Conservation (phyloP, 2,888 invertebrate genomes). For the Lepidocyrtoides sp. region DNA sequence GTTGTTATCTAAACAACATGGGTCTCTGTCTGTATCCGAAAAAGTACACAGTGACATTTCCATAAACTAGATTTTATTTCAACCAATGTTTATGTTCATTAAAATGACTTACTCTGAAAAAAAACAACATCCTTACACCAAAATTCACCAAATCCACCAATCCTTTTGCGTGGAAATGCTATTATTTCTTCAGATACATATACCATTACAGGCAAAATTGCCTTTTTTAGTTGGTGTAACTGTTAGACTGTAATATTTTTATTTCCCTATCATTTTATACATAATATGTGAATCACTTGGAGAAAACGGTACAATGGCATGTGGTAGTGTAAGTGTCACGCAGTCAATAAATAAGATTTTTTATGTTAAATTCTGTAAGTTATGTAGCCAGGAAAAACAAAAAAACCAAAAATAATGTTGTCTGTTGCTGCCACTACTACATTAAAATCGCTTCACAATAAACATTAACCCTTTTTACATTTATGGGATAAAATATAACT, state of each 20-base stretch:
- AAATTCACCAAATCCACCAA: no score
- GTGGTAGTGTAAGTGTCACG: background rate
- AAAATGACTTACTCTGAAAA: background rate
- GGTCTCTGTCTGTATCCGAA: background rate
- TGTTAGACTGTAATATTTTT: no score
- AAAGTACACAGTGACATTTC: background rate
- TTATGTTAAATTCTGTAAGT: background rate
- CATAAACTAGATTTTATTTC: background rate
- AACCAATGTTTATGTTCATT: constrained; percentile 26
- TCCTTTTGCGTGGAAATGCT: no score
- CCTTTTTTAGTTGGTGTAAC: no score
- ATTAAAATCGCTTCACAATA: constrained; percentile 29
- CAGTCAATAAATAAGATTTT: background rate
- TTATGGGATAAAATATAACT: background rate
- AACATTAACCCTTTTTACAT: background rate
- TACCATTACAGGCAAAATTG: no score
- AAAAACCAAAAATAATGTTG: background rate
- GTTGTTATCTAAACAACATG: constrained; percentile 23
- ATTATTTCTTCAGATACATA: no score
- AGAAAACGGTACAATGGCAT: background rate
- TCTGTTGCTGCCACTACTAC: background rate
- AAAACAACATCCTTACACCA: no score
- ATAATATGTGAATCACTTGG: no score
- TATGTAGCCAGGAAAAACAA: background rate
- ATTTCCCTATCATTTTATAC: no score